Conservation (phyloP, 2,113 vertebrate species). For the Polypterus senegalus region DNA sequence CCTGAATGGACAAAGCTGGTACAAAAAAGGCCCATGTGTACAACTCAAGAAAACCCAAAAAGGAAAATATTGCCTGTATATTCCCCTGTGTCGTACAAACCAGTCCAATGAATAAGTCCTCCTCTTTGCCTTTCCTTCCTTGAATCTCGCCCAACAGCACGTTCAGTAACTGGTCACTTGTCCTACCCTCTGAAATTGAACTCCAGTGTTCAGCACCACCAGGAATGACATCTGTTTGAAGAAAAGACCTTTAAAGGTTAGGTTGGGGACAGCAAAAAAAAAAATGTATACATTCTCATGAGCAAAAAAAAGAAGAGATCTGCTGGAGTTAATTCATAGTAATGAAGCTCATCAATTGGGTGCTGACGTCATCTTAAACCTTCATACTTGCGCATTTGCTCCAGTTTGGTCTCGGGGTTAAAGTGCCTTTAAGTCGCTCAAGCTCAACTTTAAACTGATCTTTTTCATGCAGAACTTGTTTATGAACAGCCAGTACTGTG, state of each 20-base stretch:
- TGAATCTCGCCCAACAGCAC: conserved; percentile 50
- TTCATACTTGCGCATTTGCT: conserved; percentile 44
- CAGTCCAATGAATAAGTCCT: conserved; percentile 36
- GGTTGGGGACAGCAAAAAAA: background rate
- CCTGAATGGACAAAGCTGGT: no score
- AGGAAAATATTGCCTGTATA: background rate
- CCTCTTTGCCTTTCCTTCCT: conserved; percentile 25
- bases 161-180: conserved; percentile 45
- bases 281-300: background rate
- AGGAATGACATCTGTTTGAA: conserved; percentile 32
- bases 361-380: no score
- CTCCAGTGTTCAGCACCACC: conserved; percentile 38
- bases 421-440: conserved; percentile 29
- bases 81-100: conserved; percentile 23
- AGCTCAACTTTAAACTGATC: conserved; percentile 29
- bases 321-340: background rate
- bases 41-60: background rate
- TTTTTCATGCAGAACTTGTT: conserved; percentile 30
- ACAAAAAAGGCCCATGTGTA: no score
- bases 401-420: conserved; percentile 37
- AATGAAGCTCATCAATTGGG: background rate
- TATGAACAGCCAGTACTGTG: conserved; percentile 51
- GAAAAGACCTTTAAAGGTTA: background rate
- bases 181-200: conserved; percentile 37
- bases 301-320: background rate